These are phyloP conservation scores for Conus betulinus DNA, from an alignment of 1,140 invertebrate species.

Conservation along the genomic window DNA sequence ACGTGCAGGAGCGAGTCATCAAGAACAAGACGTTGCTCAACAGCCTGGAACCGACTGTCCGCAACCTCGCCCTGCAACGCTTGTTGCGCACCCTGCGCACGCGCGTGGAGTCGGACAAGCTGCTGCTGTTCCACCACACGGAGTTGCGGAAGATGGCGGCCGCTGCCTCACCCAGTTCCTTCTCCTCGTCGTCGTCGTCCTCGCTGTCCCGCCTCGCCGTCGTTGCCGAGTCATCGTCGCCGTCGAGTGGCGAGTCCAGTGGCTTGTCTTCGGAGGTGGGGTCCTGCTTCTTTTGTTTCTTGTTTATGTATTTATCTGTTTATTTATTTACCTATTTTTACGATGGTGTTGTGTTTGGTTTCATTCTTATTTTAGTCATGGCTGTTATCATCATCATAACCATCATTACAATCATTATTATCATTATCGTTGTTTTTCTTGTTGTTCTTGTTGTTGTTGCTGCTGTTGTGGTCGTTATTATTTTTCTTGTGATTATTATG, in stretches of 20 bases:
- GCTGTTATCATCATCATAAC: too few relatives aligned
- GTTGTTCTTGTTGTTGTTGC: not conserved
- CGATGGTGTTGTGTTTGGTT: too few relatives aligned
- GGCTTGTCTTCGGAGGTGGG: not conserved
- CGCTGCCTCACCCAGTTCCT: slow-evolving; percentile 14
- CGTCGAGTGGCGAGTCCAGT: not conserved
- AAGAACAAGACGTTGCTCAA: slow-evolving; percentile 94
- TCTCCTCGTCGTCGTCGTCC: slow-evolving; percentile 1
- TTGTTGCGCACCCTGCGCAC: slow-evolving; percentile 81
- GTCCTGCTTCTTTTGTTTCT: not conserved
- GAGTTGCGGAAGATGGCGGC: slow-evolving; percentile 80
- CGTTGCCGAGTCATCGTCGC: not conserved
- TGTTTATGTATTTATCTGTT: too few relatives aligned
- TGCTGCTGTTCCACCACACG: slow-evolving; percentile 83
- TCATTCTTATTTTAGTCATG: too few relatives aligned
- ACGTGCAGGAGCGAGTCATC: slow-evolving; percentile 88
- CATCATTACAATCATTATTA: too few relatives aligned
- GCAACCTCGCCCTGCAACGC: slow-evolving; percentile 79
- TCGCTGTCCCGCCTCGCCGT: not conserved
- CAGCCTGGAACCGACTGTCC: slow-evolving; percentile 84
- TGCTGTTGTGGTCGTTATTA: too few relatives aligned
- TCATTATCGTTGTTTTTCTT: not conserved
- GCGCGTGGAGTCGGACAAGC: slow-evolving; percentile 84
- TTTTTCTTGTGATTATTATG: too few relatives aligned
- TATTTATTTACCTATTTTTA: too few relatives aligned